phyloP scores from a whole-genome alignment of 1,140 invertebrate genomes.

The Drosophila carrolli region DNA sequence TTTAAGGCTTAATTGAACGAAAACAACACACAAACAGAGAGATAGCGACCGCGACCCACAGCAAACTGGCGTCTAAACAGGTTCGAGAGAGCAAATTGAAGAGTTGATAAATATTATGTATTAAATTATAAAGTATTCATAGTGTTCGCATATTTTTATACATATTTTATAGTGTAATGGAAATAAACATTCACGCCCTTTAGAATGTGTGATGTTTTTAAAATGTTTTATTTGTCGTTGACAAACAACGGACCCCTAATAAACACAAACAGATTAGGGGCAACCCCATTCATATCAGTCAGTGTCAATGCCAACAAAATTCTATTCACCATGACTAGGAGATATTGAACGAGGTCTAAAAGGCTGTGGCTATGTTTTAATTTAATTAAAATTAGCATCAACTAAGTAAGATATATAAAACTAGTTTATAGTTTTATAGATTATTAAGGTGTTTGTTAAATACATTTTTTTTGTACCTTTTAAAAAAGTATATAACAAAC shows the following conservation, averaged over 20 bases:
- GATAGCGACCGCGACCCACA: constrained; percentile 1
- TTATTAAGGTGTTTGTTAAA: no score
- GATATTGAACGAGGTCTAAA: background rate
- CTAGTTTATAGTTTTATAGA: no score
- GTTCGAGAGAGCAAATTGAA: constrained; percentile 10
- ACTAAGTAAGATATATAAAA: no score
- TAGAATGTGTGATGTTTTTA: background rate
- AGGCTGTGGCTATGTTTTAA: no score
- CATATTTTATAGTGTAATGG: background rate
- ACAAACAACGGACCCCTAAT: background rate
- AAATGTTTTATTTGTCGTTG: background rate
- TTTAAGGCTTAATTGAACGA: constrained; percentile 14
- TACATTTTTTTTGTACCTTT: background rate
- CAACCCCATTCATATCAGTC: constrained; percentile 6
- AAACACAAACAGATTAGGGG: background rate
- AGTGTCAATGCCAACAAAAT: constrained; percentile 21
- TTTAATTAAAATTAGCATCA: no score
- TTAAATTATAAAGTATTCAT: background rate
- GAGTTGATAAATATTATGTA: background rate
- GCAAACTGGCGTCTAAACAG: constrained; percentile 6
- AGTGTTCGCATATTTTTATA: background rate
- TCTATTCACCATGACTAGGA: constrained; percentile 13
- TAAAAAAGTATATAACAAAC: background rate
- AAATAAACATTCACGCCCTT: background rate
- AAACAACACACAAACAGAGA: constrained; percentile 12